phyloP scores from a whole-genome alignment of 2,797 vertebrate genomes.

The Manis javanica region DNA sequence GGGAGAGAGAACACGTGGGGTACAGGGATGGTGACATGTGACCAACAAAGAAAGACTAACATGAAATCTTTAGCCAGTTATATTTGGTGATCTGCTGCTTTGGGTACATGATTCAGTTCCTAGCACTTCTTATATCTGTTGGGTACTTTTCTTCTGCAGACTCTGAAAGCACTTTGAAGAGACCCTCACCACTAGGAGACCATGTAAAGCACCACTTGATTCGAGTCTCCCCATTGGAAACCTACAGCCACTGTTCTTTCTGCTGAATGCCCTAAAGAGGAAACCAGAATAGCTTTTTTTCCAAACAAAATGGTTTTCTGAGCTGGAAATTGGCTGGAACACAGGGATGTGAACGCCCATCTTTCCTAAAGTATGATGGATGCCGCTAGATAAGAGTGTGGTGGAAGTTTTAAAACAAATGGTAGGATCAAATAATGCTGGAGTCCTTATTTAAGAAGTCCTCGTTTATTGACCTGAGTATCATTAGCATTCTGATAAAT shows the following conservation, averaged over 20 bases:
- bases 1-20: neutral
- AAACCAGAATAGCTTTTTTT: neutral
- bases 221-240: neutral
- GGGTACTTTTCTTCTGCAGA: neutral
- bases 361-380: neutral
- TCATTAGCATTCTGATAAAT: neutral
- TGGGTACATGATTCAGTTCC: neutral
- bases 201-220: neutral
- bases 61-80: slow-evolving; percentile 12
- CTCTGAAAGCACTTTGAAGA: slow-evolving; percentile 26
- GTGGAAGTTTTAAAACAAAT: neutral
- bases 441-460: neutral
- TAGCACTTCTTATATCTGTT: neutral
- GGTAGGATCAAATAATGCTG: neutral
- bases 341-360: neutral
- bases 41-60: neutral
- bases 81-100: neutral
- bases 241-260: neutral
- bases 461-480: neutral
- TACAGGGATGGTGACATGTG: neutral
- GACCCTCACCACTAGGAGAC: neutral
- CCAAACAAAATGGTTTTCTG: neutral
- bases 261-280: neutral
- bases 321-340: neutral
- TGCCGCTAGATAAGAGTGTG: neutral